Evolutionary conservation across 2,113 vertebrate species (phyloP).

Genomic region (Atrichornis clamosus): DNA sequence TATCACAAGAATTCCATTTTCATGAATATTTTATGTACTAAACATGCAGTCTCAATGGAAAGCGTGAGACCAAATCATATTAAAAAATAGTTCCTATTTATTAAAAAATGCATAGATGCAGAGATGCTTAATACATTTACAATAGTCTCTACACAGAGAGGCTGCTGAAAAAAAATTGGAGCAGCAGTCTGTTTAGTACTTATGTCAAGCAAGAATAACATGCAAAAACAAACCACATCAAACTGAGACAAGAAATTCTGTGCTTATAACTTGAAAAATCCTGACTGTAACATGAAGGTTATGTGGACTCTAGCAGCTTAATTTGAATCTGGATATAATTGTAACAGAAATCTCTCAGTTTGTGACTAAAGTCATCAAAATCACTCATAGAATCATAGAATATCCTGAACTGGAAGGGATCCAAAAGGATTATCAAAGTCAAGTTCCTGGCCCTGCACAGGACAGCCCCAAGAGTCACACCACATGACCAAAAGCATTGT

Average conservation of each 20-base stretch:
- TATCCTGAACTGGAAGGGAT: background rate
- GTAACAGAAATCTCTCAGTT: background rate
- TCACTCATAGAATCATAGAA: background rate
- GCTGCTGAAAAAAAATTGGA: background rate
- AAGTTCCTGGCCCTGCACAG: background rate
- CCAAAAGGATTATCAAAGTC: background rate
- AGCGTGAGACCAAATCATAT: background rate
- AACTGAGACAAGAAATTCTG: background rate
- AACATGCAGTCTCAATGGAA: background rate
- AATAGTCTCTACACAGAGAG: background rate
- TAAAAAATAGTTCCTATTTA: background rate
- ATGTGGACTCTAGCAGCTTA: background rate
- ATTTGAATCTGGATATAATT: background rate
- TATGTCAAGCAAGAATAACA: background rate
- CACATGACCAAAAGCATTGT: background rate
- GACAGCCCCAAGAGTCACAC: background rate
- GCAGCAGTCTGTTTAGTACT: background rate
- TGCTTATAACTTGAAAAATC: background rate
- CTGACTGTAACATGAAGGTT: background rate
- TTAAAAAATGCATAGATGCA: background rate
- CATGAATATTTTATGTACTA: background rate
- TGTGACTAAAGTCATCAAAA: background rate
- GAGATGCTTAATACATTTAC: background rate
- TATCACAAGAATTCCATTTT: background rate
- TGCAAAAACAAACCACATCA: background rate